These are phyloP conservation scores for Neoaliturus tenellus DNA, from an alignment of 2,888 invertebrate species.

Conservation along the genomic window DNA sequence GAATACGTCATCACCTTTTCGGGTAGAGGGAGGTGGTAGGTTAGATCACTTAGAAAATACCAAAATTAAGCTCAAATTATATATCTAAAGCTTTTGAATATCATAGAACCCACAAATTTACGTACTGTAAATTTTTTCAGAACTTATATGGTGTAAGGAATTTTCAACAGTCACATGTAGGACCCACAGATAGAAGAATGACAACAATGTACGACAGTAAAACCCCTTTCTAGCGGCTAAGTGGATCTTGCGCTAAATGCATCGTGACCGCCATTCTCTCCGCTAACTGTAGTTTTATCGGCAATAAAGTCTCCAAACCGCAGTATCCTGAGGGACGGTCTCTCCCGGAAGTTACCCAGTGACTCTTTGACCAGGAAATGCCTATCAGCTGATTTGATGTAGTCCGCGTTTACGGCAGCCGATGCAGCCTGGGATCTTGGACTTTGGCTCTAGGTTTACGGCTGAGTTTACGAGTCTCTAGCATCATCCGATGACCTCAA, in stretches of 20 bases:
- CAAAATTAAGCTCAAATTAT: too few relatives aligned
- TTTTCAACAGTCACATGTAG: too few relatives aligned
- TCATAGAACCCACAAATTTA: too few relatives aligned
- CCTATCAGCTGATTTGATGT: not conserved
- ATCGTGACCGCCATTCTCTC: not conserved
- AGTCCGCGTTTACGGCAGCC: not conserved
- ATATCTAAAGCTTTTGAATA: too few relatives aligned
- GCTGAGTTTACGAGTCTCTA: not conserved
- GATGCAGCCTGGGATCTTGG: not conserved
- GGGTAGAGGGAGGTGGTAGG: too few relatives aligned
- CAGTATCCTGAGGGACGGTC: not conserved
- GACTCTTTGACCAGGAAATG: not conserved
- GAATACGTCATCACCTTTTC: too few relatives aligned
- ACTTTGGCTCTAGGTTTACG: not conserved
- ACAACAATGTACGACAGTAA: not conserved
- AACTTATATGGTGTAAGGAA: too few relatives aligned
- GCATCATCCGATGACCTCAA: not conserved
- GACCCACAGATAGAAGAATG: too few relatives aligned
- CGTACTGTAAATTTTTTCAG: too few relatives aligned
- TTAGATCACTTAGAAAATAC: too few relatives aligned
- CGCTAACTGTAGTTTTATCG: constrained; percentile 15
- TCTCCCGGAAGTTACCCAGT: constrained; percentile 16
- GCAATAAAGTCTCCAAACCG: constrained; percentile 3
- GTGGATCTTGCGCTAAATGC: not conserved
- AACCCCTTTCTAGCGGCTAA: not conserved